Evolutionary conservation across 1,140 invertebrate genomes (phyloP).

Genomic region (Drosophila kurseongensis): DNA sequence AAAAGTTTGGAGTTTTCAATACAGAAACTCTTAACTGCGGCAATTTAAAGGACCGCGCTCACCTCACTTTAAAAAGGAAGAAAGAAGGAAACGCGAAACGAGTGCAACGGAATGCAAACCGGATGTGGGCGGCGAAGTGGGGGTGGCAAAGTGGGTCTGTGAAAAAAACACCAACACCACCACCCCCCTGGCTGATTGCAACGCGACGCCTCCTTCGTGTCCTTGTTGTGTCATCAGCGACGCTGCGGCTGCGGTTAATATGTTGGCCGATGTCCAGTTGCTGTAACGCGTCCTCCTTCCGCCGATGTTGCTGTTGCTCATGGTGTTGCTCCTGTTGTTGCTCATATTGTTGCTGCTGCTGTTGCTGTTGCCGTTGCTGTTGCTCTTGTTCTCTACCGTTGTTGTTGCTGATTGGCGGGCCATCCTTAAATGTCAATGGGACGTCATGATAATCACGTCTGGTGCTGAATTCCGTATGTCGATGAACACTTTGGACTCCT

Average conservation of each 20-base stretch:
- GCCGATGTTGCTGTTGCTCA: constrained; percentile 17
- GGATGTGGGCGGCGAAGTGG: constrained; percentile 9
- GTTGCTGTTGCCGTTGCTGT: neutral
- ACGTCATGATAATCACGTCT: constrained; percentile 92
- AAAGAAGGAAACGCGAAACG: constrained; percentile 4
- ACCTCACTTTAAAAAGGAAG: constrained; percentile 7
- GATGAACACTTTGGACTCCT: constrained; percentile 84
- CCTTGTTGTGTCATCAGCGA: constrained; percentile 52
- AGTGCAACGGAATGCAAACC: constrained; percentile 11
- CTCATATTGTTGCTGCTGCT: neutral
- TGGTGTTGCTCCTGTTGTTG: too few relatives aligned
- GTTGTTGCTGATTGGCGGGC: constrained; percentile 66
- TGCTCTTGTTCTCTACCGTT: constrained; percentile 10
- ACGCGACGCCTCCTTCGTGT: constrained; percentile 3
- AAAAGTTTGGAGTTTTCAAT: neutral
- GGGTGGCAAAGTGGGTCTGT: neutral
- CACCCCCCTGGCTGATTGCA: constrained; percentile 15
- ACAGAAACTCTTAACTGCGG: neutral
- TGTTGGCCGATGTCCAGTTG: constrained; percentile 64
- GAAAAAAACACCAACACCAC: neutral
- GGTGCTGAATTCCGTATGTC: constrained; percentile 90
- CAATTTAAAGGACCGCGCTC: neutral
- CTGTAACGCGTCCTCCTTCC: constrained; percentile 20
- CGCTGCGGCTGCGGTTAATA: constrained; percentile 73
- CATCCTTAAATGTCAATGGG: constrained; percentile 88